Conservation (phyloP, 2,113 vertebrate genomes). For the Cyanistes caeruleus region DNA sequence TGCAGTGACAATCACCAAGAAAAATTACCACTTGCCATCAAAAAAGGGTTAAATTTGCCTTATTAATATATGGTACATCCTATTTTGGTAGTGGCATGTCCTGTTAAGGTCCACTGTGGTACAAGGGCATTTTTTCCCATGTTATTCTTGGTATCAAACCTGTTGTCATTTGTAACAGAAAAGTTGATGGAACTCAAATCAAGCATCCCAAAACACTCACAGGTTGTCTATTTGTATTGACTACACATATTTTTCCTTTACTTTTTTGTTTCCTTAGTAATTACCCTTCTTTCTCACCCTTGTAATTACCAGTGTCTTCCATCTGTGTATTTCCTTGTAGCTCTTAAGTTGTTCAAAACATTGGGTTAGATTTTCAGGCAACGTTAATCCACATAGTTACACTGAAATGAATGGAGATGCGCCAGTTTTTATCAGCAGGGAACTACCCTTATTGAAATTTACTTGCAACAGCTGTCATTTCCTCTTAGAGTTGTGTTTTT, state of each 20-base stretch:
- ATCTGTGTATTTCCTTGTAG: neutral
- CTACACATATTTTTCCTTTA: neutral
- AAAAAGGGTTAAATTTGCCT: neutral
- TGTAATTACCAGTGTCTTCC: neutral
- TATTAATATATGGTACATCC: neutral
- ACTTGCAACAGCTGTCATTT: slow-evolving; percentile 54
- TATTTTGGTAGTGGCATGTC: neutral
- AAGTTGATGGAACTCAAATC: neutral
- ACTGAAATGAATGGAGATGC: slow-evolving; percentile 7
- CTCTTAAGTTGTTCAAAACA: neutral
- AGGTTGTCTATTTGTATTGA: neutral
- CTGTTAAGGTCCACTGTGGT: neutral
- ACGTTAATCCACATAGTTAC: neutral
- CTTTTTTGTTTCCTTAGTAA: neutral
- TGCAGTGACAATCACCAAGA: neutral
- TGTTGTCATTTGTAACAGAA: neutral
- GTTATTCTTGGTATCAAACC: neutral
- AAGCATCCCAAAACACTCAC: neutral
- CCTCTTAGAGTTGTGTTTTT: slow-evolving; percentile 3
- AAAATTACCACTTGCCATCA: neutral
- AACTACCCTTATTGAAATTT: slow-evolving; percentile 39
- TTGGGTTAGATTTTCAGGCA: neutral
- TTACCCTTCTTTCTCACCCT: neutral
- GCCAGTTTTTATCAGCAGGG: slow-evolving; percentile 55
- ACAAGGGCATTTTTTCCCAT: neutral